Base-by-base conservation (phyloP, 37 sponge, comb jelly and placozoan genomes). In the Spongilla lacustris region DNA sequence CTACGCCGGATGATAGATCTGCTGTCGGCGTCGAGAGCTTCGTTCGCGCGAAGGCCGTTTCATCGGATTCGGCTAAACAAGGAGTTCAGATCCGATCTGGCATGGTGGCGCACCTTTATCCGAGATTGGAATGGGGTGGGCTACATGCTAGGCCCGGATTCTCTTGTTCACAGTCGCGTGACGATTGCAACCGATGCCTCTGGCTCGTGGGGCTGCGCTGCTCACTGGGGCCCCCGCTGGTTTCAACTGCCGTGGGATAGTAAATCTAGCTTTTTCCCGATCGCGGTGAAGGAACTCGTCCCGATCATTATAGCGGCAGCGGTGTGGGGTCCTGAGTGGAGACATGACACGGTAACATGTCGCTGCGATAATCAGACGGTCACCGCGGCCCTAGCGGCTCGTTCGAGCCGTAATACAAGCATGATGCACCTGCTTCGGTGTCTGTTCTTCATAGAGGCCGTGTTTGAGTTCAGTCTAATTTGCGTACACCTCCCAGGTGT, bases 401-500 rank as follows among this genome's bases (percentile, higher is more conserved):
- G 70, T 70, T 67, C 66, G 29, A 68, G 78, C 68, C 76, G 68
- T 34, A 69, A 73, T n/a, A 25, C 49, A 14, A 10, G 28, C 37
- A 36, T 77, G 50, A 69, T 71, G 49, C 86, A 86, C 41, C 32
- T 86, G 71, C 50, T 86, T 21, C 31, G 86, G 2, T 78, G 79
- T 23, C 79, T 86, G 26, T 78, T 78, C 79, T 78, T 86, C 41
- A 32, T 86, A 26, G 38, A 79, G 48, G 85, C 81, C 0, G 31
- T 22, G 10, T 58, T 77, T n/a, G 67, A 77, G 35, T 71, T 76
- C 32, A 33, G 11, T 22, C 23, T 77, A 31, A 31, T 25, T 41
- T 77, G 85, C 58, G 58, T 41, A 21, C 90, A 84, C 82, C 37
- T 84, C 41, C 85, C 85, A 48, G 90, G 85, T 30, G 26, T 34